Evolutionary conservation across 2,888 invertebrate genomes (phyloP).

Genomic region (Byasa hedistus): DNA sequence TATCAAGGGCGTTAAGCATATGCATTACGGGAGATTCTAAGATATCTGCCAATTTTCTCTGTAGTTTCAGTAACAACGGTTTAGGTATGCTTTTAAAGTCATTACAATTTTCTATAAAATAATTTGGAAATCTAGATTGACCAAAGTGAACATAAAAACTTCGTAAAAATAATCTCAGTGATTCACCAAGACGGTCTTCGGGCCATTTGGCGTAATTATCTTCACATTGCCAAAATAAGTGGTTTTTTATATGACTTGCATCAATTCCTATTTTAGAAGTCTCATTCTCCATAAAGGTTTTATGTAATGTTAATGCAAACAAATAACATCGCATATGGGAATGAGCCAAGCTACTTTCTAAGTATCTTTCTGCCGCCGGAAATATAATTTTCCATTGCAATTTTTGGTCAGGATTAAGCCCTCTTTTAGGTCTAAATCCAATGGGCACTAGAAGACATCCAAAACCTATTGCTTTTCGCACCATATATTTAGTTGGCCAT

Average conservation of each 20-base stretch:
- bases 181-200: constrained; percentile 85
- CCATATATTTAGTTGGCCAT: constrained; percentile 86
- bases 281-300: constrained; percentile 85
- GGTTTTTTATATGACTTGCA: constrained; percentile 85
- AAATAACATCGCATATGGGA: constrained; percentile 86
- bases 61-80: constrained; percentile 81
- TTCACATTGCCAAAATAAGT: constrained; percentile 89
- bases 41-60: constrained; percentile 83
- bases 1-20: constrained; percentile 83
- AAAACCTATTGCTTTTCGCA: constrained; percentile 82
- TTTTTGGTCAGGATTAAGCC: constrained; percentile 80
- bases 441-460: constrained; percentile 86
- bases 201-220: constrained; percentile 85
- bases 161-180: constrained; percentile 81
- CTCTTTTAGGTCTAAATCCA: constrained; percentile 83
- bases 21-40: constrained; percentile 86
- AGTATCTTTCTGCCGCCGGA: constrained; percentile 86
- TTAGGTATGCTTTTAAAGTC: constrained; percentile 85
- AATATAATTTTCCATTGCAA: constrained; percentile 90
- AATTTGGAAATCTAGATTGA: constrained; percentile 83
- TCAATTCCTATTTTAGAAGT: constrained; percentile 83
- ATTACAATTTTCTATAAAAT: constrained; percentile 86
- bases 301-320: constrained; percentile 84
- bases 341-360: constrained; percentile 85
- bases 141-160: constrained; percentile 82